Base-by-base conservation (phyloP, 2,888 invertebrate genomes). In the Xestobium rufovillosum region DNA sequence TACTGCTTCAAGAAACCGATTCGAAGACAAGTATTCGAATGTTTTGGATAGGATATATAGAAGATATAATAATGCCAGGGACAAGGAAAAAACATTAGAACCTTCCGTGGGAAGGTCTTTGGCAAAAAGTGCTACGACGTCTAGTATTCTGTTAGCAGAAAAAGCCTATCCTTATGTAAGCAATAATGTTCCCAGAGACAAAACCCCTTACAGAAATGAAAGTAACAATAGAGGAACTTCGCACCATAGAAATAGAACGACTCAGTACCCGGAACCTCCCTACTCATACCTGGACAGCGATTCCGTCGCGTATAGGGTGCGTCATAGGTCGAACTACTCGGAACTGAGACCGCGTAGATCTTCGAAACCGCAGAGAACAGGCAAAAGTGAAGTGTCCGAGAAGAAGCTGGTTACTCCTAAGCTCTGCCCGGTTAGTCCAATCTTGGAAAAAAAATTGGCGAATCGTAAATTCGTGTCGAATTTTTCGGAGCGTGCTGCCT, bases 11-110 rank as follows among this genome's bases (percentile, higher is more conserved):
- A 72, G 83, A 34, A 77, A 73, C 42, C 76, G 83, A 11, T 67
- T 84, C 51, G 84, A 85, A 67, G 83, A 86, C 58, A 86, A 86
- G 63, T 85, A 85, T 64, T 78, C 83, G 1, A 75, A 81, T 11
- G 76, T 85, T 13, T 66, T 86, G 52, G 83, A 85, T 56, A 75
- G 76, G 55, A 77, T 81, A 49, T 79, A 82, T 14, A 61, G 63
- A 31, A 19, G 23, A 19, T 26, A 26, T 17, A 47, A 47, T 12
- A 69, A 75, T 49, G 73, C 73, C 55, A 69, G 68, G 45, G 73
- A 80, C 56, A 73, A 74, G 2, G 85, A 84, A 50, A 78, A 79
- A 63, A 82, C 82, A 0, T 64, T 81, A 30, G 83, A 83, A 52
- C 80, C 83, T 0, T 54, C 60, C 2, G 31, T 78, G 59, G 60